Percentiles rank a stretch among this genome's conserved stretches.
These are phyloP conservation scores for Lycorma delicatula DNA, from an alignment of 1,140 invertebrate species.

Conservation along the genomic window DNA sequence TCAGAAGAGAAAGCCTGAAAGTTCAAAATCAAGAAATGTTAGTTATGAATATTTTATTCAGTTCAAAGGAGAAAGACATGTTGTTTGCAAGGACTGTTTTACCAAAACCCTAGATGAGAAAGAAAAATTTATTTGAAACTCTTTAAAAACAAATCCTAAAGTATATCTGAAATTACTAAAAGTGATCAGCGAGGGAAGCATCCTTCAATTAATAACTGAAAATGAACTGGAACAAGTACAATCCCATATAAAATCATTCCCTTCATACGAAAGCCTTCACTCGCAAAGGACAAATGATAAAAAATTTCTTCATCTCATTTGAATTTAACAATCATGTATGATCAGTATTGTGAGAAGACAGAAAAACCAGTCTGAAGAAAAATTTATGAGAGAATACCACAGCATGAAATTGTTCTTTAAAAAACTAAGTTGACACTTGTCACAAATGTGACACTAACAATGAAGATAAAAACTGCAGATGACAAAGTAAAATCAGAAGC, in stretches of 20 bases:
- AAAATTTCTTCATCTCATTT: background rate
- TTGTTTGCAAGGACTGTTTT: background rate
- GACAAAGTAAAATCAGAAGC: background rate
- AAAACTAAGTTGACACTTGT: background rate
- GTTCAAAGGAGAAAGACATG: background rate
- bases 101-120: background rate
- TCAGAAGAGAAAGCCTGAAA: background rate
- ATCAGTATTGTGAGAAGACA: background rate
- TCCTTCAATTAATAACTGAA: background rate
- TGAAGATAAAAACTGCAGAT: background rate
- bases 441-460: background rate
- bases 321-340: background rate
- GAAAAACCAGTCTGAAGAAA: background rate
- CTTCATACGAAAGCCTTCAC: constrained; percentile 2
- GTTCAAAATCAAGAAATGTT: background rate
- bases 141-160: background rate
- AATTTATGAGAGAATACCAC: background rate
- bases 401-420: background rate
- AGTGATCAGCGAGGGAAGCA: constrained; percentile 4
- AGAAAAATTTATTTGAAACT: background rate
- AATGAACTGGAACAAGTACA: background rate
- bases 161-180: background rate
- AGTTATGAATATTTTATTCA: background rate
- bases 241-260: background rate
- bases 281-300: background rate